Base-by-base conservation (phyloP, 1,140 invertebrate species). In the Orchestia grillus region DNA sequence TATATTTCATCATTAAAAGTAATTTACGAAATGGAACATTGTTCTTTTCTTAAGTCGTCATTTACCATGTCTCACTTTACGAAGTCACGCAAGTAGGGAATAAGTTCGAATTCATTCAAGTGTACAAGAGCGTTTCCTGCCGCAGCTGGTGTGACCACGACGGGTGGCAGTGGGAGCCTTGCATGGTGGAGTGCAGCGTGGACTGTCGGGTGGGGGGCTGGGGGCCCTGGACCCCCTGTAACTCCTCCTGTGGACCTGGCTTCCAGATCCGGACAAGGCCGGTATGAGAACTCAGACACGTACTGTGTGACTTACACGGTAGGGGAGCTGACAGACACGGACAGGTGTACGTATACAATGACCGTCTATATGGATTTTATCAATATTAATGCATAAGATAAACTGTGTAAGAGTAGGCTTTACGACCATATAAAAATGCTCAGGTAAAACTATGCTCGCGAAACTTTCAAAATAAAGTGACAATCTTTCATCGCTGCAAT, bases 201-300 rank as follows among this genome's bases (percentile, higher is more conserved):
- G 98, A 44, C 97, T 98, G 40, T 97, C 98, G 95, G n/a, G 97
- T 98, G 87, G 98, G 98, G 91, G 97, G 98, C 28, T 98, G 98
- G 98, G 97, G 98, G 0, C 3, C 87, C 16, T 96, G 96, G 96
- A 96, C 44, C 1, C 77, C 95, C n/a, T 96, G 96, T 97, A 97
- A 97, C 36, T 97, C 97, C 0, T 97, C 97, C 44, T 97, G 98
- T 77, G 98, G 98, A 8, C 97, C 97, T 97, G 98, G 97, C 96
- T 96, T 97, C 97, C 98, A 97, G 98, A 98, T 97, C 96, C 97
- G 96, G 44, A 96, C 97, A 45, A 97, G 97, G 95, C 97, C 98
- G 96, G 98, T 98, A 98, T 97, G 97, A 0, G 97, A 97, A 96
- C 62, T 53, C 6, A 53, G 47, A 8, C 47, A n/a, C n/a, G n/a